Base-by-base conservation (phyloP, 2,888 invertebrate genomes). In the Lithophane socia region DNA sequence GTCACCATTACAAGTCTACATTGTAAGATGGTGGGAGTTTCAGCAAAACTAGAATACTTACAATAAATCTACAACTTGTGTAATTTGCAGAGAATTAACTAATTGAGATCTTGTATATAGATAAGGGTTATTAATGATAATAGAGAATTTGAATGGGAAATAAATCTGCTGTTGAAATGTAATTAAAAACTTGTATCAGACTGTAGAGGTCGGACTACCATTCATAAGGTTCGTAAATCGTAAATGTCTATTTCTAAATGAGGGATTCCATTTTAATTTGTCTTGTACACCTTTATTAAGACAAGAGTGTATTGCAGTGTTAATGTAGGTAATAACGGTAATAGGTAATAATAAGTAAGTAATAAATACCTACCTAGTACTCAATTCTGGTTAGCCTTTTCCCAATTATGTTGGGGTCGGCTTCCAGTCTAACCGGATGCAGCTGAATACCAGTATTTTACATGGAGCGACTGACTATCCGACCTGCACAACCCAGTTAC, bases 1-100 rank as follows among this genome's bases (percentile, higher is more conserved):
- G 18, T 83, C 18, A 82, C 73, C 44, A 83, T 74, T 81, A 70
- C 68, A n/a, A 13, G 64, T 10, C n/a, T 70, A 83, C 86, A 76
- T 42, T 52, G 83, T 83, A 70, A 70, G 47, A 56, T 54, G 47
- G 60, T 64, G 18, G 29, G 16, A 58, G 5, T 37, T 60, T 54
- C 66, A 80, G 66, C 12, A 16, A 18, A 79, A 61, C 64, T 47
- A 42, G 49, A 42, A 67, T 56, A 67, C 13, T 42, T 37, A 60
- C n/a, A 56, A 60, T 75, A 75, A 75, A 58, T 80, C 58, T 58
- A 54, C 52, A n/a, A 69, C 12, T 56, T 60, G 44, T 61, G 67
- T 70, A 42, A 58, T 68, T 73, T 71, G 21, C 54, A 60, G 24
- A 18, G 16, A 68, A 75, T 69, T 58, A 75, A 73, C 65, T 61